Percentiles rank a stretch among this genome's conserved stretches.
Evolutionary conservation across 2,797 vertebrate genomes (phyloP).

Genomic region (Nyctalus aviator): DNA sequence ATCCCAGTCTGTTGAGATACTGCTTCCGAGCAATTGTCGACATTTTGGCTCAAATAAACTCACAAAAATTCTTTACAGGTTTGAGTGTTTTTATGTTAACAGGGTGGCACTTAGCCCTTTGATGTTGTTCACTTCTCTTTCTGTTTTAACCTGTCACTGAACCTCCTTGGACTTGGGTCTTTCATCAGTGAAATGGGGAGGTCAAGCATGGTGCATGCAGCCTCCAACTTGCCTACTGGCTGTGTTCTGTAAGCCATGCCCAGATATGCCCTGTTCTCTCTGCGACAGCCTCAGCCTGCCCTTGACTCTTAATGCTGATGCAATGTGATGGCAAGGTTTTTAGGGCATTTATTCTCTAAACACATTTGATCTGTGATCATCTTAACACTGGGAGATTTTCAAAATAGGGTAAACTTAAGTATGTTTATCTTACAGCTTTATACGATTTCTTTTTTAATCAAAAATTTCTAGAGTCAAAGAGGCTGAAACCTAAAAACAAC

Average conservation of each 20-base stretch:
- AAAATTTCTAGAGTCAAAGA: constrained; percentile 42
- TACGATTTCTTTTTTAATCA: background rate
- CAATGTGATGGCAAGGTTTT: background rate
- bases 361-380: constrained; percentile 2
- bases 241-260: rapidly evolving
- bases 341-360: background rate
- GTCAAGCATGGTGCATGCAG: rapidly evolving
- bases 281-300: background rate
- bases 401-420: constrained; percentile 21
- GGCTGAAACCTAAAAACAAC: background rate
- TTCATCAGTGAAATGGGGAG: background rate
- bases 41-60: too few species aligned
- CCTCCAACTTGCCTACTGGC: background rate
- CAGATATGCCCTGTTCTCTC: background rate
- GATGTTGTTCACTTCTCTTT: background rate
- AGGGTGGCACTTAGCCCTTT: background rate
- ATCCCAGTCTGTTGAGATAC: too few species aligned
- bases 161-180: background rate
- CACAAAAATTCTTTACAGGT: too few species aligned
- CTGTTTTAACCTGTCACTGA: background rate
- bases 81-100: too few species aligned
- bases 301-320: background rate
- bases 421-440: constrained; percentile 48
- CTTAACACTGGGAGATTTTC: background rate
- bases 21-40: too few species aligned